These are phyloP conservation scores for Hydropotes inermis DNA, from an alignment of 2,113 vertebrate species.

Conservation along the genomic window DNA sequence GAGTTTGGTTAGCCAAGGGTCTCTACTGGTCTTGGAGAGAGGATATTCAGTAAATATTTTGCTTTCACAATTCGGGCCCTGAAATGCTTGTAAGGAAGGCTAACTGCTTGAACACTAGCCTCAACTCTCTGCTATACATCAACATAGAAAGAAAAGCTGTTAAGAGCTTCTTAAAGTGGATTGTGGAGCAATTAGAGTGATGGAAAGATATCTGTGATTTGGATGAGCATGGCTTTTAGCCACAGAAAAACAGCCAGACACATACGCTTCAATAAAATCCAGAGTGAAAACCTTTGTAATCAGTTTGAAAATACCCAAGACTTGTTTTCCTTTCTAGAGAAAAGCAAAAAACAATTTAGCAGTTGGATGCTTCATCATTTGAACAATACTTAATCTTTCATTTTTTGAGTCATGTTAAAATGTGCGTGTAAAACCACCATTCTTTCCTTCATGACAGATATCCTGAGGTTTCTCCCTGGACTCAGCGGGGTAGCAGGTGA, in stretches of 20 bases:
- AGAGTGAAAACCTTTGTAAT: slow-evolving; percentile 50
- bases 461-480: background rate
- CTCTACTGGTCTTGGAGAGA: background rate
- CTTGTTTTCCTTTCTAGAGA: slow-evolving; percentile 42
- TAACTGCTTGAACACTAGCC: background rate
- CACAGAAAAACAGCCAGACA: slow-evolving; percentile 16
- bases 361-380: background rate
- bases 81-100: background rate
- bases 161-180: slow-evolving; percentile 40
- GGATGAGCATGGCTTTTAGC: slow-evolving; percentile 22
- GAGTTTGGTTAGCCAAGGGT: background rate
- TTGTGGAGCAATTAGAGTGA: slow-evolving; percentile 52
- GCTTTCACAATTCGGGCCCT: background rate
- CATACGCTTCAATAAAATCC: slow-evolving; percentile 23
- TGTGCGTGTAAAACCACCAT: background rate
- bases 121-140: background rate
- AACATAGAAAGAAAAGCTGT: slow-evolving; percentile 37
- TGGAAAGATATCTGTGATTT: slow-evolving; percentile 37
- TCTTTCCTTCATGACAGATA: background rate
- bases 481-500: background rate
- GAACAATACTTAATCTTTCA: slow-evolving; percentile 15
- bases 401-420: slow-evolving; percentile 15
- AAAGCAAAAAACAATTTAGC: slow-evolving; percentile 45
- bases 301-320: slow-evolving; percentile 33
- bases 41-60: slow-evolving; percentile 4